Conservation (phyloP, 2,797 vertebrate genomes). For the Leontopithecus rosalia region DNA sequence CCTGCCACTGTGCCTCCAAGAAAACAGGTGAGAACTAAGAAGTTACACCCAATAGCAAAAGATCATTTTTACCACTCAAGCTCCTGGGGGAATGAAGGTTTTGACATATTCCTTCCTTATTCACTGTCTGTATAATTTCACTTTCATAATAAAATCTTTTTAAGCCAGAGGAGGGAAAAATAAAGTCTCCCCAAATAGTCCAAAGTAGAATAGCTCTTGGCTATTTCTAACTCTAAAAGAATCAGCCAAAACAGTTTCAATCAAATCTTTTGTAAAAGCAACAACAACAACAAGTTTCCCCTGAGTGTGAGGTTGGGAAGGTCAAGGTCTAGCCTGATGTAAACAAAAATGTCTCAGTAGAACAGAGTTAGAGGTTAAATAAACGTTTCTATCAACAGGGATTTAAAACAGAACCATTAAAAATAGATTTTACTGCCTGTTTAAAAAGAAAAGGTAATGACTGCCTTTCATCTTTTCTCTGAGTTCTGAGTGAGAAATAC, state of each 20-base stretch:
- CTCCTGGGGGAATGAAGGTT: neutral
- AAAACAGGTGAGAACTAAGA: neutral
- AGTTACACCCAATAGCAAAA: neutral
- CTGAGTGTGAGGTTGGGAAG: constrained; percentile 59
- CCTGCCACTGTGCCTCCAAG: neutral
- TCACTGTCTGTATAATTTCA: constrained; percentile 59
- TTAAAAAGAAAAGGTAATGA: neutral
- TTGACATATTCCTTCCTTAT: constrained; percentile 56
- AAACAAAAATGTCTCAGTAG: constrained; percentile 62
- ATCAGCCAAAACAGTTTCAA: constrained; percentile 75
- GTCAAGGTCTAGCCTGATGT: constrained; percentile 73
- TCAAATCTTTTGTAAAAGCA: constrained; percentile 70
- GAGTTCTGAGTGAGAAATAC: constrained; percentile 40
- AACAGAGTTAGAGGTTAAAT: constrained; percentile 70
- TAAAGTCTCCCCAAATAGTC: constrained; percentile 62
- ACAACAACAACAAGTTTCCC: constrained; percentile 61
- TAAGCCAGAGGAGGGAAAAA: constrained; percentile 55
- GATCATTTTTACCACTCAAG: neutral
- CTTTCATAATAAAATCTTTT: constrained; percentile 69
- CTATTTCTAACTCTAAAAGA: constrained; percentile 70
- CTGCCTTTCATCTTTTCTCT: constrained; percentile 48
- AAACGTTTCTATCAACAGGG: constrained; percentile 34
- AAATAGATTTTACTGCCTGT: neutral
- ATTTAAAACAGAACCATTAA: constrained; percentile 70
- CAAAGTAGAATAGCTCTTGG: constrained; percentile 71